Evolutionary conservation across 2,113 vertebrate species (phyloP), one percentile per base, ranked within the genome.

Genomic region (Oryzias melastigma): DNA sequence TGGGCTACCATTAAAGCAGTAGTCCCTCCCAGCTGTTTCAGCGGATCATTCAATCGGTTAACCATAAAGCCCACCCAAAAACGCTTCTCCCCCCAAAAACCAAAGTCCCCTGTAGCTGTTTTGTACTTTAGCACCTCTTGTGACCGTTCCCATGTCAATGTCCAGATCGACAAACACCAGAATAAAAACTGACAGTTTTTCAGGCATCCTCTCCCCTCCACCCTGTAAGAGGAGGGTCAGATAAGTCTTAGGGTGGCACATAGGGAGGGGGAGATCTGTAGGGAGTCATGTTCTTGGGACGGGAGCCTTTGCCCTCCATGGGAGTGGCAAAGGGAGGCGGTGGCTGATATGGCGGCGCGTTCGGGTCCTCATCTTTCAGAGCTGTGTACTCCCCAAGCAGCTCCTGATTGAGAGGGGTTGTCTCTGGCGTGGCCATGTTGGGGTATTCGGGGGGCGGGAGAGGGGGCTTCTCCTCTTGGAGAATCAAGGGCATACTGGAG

Each of bases 221-320:
- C 70, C 72, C 64, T 5, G 12, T 1, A 18, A 65, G 74, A 68
- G 70, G 70, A 68, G 85, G 78, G 68, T n/a, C 20, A 7, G 24
- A 45, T 54, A 40, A 81, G 80, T 85, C 89, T 97, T 99, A 99
- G 91, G 96, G 97, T 7, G 97, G 96, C 6, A 98, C 97, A 0
- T 99, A 99, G 52, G 97, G 96, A 0, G 97, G 97, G n/a, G 97
- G 97, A 15, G 96, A 98, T 92, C 96, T 94, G 93, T 99, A 99
- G 0, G 97, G 96, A 87, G 97, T 98, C 96, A 98, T 99, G 94
- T 98, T 99, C 92, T 98, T 99, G 73, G 97, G 96, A 69, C 97
- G 97, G 55, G 95, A 97, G 63, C 97, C 96, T 82, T 98, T 98
- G 68, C 96, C 96, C 83, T 98, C 97, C 95, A 96, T 93, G 71